A percentile compares a stretch with the other conserved stretches of the same genome.
phyloP scores from a whole-genome alignment of 2,113 vertebrate species.

The Upupa epops region DNA sequence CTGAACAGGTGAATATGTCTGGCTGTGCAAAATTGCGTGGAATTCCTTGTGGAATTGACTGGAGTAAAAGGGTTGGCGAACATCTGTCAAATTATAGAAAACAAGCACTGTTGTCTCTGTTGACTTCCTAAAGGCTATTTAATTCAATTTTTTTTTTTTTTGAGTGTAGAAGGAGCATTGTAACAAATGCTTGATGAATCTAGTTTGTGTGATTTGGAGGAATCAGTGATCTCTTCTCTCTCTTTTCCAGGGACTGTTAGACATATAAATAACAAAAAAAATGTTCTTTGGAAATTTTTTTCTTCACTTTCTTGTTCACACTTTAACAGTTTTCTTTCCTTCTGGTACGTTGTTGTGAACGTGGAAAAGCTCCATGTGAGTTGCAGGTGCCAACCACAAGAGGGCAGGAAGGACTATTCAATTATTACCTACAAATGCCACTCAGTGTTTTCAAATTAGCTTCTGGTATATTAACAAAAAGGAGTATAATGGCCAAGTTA shows the following conservation, averaged over 20 bases:
- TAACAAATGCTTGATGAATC: background rate
- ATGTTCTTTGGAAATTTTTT: too few species aligned
- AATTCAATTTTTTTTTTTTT: slow-evolving; percentile 3
- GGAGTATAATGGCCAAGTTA: slow-evolving; percentile 89
- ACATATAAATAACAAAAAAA: background rate
- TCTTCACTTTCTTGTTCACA: slow-evolving; percentile 1
- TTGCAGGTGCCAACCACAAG: slow-evolving; percentile 76
- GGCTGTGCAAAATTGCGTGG: background rate
- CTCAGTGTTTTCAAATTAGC: slow-evolving; percentile 83
- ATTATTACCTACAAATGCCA: slow-evolving; percentile 72
- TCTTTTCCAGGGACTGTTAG: background rate
- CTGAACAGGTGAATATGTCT: slow-evolving; percentile 20
- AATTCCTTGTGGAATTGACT: background rate
- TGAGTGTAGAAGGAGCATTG: background rate
- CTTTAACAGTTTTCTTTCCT: slow-evolving; percentile 50
- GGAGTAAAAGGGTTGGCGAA: background rate
- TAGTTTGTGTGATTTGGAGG: slow-evolving; percentile 1
- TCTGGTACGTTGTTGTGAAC: background rate
- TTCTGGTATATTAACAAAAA: slow-evolving; percentile 87
- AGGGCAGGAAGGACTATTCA: slow-evolving; percentile 82
- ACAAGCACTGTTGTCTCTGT: slow-evolving; percentile 27
- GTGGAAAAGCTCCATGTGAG: slow-evolving; percentile 29
- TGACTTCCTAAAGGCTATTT: slow-evolving; percentile 27
- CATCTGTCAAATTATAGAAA: slow-evolving; percentile 45
- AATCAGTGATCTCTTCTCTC: fast-evolving